Evolutionary conservation across 1,140 invertebrate species (phyloP).

Genomic region (Aleiodes sp.): DNA sequence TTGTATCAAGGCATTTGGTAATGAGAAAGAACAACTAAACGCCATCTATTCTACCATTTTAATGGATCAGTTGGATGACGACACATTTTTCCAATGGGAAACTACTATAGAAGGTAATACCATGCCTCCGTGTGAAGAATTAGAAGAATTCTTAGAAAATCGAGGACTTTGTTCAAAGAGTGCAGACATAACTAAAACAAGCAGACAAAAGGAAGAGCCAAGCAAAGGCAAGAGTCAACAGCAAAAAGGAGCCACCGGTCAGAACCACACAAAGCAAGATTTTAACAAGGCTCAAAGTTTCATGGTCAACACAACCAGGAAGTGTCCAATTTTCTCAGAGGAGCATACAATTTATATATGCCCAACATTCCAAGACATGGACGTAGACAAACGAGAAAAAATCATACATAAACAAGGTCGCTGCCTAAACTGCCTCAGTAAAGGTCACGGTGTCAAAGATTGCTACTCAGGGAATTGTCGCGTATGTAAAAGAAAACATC

Average conservation of each 20-base stretch:
- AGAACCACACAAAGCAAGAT: not conserved
- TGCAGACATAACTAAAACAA: not conserved
- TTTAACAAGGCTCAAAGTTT: not conserved
- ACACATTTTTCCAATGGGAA: not conserved
- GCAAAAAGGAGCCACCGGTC: not conserved
- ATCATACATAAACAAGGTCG: constrained; percentile 5
- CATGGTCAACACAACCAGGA: not conserved
- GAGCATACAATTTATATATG: constrained; percentile 5
- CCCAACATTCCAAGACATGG: not conserved
- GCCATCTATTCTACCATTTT: not conserved
- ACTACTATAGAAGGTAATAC: not conserved
- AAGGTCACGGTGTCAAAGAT: not conserved
- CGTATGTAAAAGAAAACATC: not conserved
- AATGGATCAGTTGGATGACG: not conserved
- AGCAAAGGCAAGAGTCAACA: too few species aligned
- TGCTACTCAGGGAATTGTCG: not conserved
- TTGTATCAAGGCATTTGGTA: not conserved
- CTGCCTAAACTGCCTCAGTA: constrained; percentile 3
- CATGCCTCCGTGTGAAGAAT: not conserved
- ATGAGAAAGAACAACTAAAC: not conserved
- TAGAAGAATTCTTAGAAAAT: not conserved
- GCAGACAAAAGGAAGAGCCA: not conserved
- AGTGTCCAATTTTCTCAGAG: constrained; percentile 13
- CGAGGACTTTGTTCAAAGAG: not conserved
- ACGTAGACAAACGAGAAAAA: not conserved